A percentile compares a stretch with the other conserved stretches of the same genome.
phyloP scores from a whole-genome alignment of 1,140 invertebrate genomes.

The Cepaea nemoralis region DNA sequence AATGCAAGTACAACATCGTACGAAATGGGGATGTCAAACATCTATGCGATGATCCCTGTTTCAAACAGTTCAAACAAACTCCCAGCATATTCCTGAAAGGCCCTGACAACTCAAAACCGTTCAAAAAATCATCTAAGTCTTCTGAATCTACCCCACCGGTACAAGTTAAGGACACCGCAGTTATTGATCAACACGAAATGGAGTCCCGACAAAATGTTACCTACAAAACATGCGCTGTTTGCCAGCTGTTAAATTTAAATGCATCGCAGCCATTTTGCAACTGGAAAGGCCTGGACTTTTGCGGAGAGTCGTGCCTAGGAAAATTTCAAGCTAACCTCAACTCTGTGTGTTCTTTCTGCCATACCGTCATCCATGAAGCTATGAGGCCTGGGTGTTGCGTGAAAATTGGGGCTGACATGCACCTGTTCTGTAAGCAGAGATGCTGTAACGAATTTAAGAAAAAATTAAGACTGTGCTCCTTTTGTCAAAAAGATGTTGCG shows the following conservation, averaged over 20 bases:
- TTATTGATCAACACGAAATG: neutral
- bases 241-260: conserved; percentile 67
- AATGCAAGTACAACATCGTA: conserved; percentile 73
- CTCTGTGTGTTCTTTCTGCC: conserved; percentile 84
- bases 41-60: conserved; percentile 73
- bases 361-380: conserved; percentile 74
- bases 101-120: neutral
- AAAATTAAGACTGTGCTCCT: conserved; percentile 89
- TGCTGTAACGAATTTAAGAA: conserved; percentile 93
- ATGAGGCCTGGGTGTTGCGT: conserved; percentile 93
- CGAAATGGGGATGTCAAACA: conserved; percentile 72
- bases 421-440: conserved; percentile 89
- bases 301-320: conserved; percentile 87
- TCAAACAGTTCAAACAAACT: conserved; percentile 73
- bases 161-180: neutral
- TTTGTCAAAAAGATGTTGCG: conserved; percentile 91
- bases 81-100: conserved; percentile 62
- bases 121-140: neutral
- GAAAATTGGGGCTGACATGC: conserved; percentile 89
- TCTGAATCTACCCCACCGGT: neutral
- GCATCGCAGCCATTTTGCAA: conserved; percentile 68
- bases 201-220: neutral
- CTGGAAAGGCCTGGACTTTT: conserved; percentile 96
- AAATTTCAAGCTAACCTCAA: conserved; percentile 62
- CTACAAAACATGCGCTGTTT: conserved; percentile 70